These are phyloP conservation scores for Zhuqinia jingwanae DNA, from an alignment of 2,888 invertebrate genomes.

Conservation along the genomic window DNA sequence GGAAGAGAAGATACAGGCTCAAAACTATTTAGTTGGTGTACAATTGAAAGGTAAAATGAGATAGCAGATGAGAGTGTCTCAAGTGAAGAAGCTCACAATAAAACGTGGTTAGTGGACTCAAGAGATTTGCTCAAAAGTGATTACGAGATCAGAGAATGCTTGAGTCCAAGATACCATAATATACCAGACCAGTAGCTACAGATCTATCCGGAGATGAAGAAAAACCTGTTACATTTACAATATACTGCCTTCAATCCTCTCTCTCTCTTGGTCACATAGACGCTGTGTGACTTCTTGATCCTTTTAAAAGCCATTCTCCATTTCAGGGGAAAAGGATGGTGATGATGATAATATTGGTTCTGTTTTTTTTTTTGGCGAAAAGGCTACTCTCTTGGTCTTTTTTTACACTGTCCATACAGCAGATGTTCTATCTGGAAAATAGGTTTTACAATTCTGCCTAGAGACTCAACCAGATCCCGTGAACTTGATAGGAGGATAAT, in stretches of 20 bases:
- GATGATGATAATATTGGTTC: background rate
- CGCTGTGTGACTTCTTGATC: background rate
- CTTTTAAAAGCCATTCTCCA: background rate
- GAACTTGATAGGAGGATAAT: background rate
- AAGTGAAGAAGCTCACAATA: background rate
- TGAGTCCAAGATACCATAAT: background rate
- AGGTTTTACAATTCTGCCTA: too few species aligned
- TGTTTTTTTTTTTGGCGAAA: background rate
- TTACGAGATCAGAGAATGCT: conserved; percentile 51
- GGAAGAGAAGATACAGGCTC: background rate
- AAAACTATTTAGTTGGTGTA: conserved; percentile 12
- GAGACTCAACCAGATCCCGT: background rate
- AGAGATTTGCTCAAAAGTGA: conserved; percentile 56
- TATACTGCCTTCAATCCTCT: background rate
- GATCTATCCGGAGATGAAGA: background rate
- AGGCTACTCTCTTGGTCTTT: too few species aligned
- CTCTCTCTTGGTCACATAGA: background rate
- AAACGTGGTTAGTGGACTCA: conserved; percentile 59
- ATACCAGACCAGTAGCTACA: background rate
- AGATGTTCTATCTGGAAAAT: too few species aligned
- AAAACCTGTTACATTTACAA: conserved; percentile 26
- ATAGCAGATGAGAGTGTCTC: background rate
- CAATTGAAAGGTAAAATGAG: conserved; percentile 26
- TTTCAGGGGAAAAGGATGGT: background rate
- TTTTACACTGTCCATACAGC: too few species aligned